Evolutionary conservation across 2,888 invertebrate genomes (phyloP).

Genomic region (Clunio marinus): DNA sequence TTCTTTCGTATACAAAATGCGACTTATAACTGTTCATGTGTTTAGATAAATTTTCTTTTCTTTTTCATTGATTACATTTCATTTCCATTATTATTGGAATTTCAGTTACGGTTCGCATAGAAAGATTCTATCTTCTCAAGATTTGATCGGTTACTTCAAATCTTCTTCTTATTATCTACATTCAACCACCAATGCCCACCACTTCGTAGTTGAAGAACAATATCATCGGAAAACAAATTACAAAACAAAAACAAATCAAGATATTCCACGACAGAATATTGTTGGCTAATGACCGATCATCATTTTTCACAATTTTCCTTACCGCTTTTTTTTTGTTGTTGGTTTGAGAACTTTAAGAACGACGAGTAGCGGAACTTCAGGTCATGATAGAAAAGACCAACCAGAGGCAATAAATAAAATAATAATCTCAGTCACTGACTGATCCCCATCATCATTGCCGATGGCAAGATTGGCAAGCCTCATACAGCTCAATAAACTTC

Average conservation of each 20-base stretch:
- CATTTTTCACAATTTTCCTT: conserved; percentile 3
- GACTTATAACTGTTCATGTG: conserved; percentile 30
- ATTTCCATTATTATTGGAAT: conserved; percentile 33
- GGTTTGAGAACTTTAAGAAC: not conserved
- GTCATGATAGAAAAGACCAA: conserved; percentile 8
- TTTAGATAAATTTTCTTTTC: conserved; percentile 9
- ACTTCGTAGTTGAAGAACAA: no score
- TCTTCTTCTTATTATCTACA: no score
- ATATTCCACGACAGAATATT: not conserved
- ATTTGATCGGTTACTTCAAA: no score
- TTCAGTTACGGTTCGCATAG: conserved; percentile 27
- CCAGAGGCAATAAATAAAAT: conserved; percentile 19
- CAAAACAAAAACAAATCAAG: not conserved
- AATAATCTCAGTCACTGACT: conserved; percentile 3
- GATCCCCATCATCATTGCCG: no score
- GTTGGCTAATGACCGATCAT: conserved; percentile 23
- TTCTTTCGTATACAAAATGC: not conserved
- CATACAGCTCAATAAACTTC: conserved; percentile 29
- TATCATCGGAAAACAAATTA: no score
- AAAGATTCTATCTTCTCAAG: no score
- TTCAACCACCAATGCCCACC: no score
- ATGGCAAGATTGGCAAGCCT: no score
- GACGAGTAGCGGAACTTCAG: not conserved
- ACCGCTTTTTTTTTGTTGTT: not conserved
- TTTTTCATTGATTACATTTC: conserved; percentile 35